Conservation (phyloP, 2,888 invertebrate genomes). For the Drosophila imparisetae region DNA sequence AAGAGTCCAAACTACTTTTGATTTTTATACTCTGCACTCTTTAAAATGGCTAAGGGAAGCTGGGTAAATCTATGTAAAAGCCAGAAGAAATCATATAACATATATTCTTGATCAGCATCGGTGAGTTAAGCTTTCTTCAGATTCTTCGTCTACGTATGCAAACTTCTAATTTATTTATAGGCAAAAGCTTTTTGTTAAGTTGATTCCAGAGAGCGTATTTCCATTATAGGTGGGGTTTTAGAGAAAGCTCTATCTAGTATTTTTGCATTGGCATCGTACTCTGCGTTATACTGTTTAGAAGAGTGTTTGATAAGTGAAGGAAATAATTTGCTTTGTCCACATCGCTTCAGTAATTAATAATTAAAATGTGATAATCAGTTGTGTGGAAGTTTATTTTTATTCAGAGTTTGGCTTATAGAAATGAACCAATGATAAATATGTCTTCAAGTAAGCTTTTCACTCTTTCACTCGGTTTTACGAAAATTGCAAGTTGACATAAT, state of each 20-base stretch:
- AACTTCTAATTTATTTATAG: background rate
- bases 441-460: background rate
- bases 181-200: background rate
- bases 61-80: background rate
- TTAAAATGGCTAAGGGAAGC: background rate
- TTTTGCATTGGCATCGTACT: background rate
- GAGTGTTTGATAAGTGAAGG: background rate
- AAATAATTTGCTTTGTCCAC: background rate
- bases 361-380: background rate
- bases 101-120: background rate
- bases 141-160: background rate
- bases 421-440: background rate
- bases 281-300: background rate
- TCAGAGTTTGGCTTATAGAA: background rate
- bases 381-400: background rate
- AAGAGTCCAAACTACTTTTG: slow-evolving; percentile 22
- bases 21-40: background rate
- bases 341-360: background rate
- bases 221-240: background rate
- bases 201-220: background rate
- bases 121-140: background rate
- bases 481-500: background rate
- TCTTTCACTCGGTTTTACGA: background rate
- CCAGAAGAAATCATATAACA: background rate
- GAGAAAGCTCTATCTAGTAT: background rate